Base-by-base conservation (phyloP, 1,140 invertebrate genomes). In the Laodelphax striatellus region DNA sequence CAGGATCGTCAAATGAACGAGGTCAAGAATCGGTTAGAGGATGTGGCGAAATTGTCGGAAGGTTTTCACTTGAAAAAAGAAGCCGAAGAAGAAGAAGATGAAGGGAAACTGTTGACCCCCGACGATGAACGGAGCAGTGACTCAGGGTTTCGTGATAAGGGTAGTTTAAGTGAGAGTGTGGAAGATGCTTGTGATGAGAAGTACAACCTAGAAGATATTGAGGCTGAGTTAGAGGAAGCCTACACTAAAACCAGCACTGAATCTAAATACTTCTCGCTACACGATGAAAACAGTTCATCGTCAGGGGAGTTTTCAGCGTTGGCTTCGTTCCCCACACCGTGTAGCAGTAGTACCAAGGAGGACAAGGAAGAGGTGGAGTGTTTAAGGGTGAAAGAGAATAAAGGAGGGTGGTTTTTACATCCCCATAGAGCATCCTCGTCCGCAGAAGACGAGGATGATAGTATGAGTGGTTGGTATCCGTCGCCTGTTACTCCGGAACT, bases 111-210 rank as follows among this genome's bases (percentile, higher is more conserved):
- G 6, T 72, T 73, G 8, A 79, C 77, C 0, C 77, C 77, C 0
- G 77, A 79, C 56, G 77, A 79, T 28, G 77, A 79, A 56, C 68
- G 76, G 42, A 79, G 77, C 59, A 77, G 76, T 6, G 77, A 79
- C 58, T 78, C 77, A 9, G 77, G 77, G 58, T 79, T 78, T 50
- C 68, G 77, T 13, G 77, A 79, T 46, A 79, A 79, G 62, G 77
- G 69, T 21, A 71, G 70, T 63, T 52, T 70, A 17, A 70, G 68
- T 60, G 69, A 69, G 56, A 68, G 66, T 41, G 65, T 64, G 57
- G 69, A 70, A 58, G 69, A 77, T 58, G 77, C 74, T 5, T 77
- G 74, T 58, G 76, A 77, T 63, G 76, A 77, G 31, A 77, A 78
- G 38, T 76, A 78, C 43, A 76, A 69, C 44, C 43, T 69, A 10